Conservation (phyloP, 2,113 vertebrate species). For the Prunella himalayana region DNA sequence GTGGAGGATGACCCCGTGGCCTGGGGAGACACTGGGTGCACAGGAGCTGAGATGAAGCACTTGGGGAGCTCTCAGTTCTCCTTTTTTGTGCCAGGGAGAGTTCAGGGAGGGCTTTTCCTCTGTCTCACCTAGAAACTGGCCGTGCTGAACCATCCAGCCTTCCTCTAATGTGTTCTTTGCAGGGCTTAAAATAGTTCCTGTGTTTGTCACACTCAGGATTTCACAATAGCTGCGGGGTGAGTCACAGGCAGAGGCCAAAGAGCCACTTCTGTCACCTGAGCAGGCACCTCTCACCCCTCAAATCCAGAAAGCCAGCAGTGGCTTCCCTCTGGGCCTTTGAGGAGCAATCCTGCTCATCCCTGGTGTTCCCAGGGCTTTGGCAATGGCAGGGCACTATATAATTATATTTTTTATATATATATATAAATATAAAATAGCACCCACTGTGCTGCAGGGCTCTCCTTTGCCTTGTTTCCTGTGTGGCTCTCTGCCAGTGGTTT, state of each 20-base stretch:
- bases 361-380: background rate
- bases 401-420: no score
- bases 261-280: background rate
- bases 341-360: background rate
- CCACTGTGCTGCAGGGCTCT: background rate
- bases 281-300: background rate
- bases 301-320: background rate
- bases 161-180: background rate
- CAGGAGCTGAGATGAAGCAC: rapidly evolving
- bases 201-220: background rate
- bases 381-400: no score
- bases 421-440: background rate
- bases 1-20: rapidly evolving
- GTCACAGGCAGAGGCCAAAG: background rate
- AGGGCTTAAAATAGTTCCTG: slow-evolving; percentile 35
- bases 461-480: background rate
- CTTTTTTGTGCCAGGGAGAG: background rate
- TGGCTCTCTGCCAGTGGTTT: background rate
- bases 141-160: background rate
- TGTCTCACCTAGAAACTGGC: slow-evolving; percentile 4
- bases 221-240: background rate
- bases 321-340: background rate
- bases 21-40: background rate
- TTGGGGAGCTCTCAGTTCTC: rapidly evolving
- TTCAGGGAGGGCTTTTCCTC: background rate